phyloP scores from a whole-genome alignment of 2,797 vertebrate species.

The Enteromius fasciolatus region DNA sequence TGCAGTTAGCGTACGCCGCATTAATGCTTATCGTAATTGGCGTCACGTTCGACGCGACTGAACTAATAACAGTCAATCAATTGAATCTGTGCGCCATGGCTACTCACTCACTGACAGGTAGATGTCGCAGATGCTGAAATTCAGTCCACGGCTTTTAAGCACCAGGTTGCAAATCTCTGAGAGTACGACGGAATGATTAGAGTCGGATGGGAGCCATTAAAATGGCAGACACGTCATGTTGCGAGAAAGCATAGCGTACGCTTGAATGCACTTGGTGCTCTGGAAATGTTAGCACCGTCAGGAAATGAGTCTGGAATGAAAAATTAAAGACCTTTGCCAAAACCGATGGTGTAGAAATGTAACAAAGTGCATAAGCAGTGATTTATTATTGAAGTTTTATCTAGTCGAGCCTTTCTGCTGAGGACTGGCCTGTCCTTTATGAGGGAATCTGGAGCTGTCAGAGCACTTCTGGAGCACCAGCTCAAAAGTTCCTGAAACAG shows the following conservation, averaged over 20 bases:
- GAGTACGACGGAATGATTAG: neutral
- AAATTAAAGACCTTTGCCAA: slow-evolving; percentile 40
- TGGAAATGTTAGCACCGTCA: slow-evolving; percentile 31
- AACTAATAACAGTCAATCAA: slow-evolving; percentile 35
- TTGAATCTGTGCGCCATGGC: neutral
- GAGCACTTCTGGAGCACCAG: slow-evolving; percentile 32
- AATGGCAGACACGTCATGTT: slow-evolving; percentile 25
- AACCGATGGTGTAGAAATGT: slow-evolving; percentile 43
- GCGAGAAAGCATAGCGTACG: neutral
- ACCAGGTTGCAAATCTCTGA: neutral
- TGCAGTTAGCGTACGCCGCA: slow-evolving; percentile 25
- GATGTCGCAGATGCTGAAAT: slow-evolving; percentile 31
- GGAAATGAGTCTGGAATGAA: slow-evolving; percentile 37
- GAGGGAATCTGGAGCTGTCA: slow-evolving; percentile 20
- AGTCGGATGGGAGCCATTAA: neutral
- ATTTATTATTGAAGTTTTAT: slow-evolving; percentile 33
- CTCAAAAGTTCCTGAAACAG: slow-evolving; percentile 57
- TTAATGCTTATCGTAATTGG: slow-evolving; percentile 28
- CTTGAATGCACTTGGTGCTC: slow-evolving; percentile 16
- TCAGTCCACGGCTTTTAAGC: neutral
- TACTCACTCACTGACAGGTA: slow-evolving; percentile 18
- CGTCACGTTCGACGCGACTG: slow-evolving; percentile 1
- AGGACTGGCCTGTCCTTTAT: neutral
- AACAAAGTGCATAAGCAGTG: slow-evolving; percentile 32
- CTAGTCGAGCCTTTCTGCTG: neutral